Base-by-base conservation (phyloP, 2,888 invertebrate species). In the Ganaspis brasiliensis region DNA sequence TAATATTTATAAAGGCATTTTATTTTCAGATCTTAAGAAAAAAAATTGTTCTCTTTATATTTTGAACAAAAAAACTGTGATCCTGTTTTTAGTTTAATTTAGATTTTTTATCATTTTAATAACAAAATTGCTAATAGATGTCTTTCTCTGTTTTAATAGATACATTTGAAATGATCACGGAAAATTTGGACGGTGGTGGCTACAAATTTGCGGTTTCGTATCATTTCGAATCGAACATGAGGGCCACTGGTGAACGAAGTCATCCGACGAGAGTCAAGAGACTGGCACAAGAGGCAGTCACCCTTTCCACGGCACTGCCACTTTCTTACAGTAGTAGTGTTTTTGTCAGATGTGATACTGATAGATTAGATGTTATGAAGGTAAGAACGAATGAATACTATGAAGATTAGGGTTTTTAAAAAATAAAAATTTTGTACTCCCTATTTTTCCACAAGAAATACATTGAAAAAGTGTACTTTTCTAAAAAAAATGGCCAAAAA, bases 331-430 rank as follows among this genome's bases (percentile, higher is more conserved):
- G 97, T 91, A 97, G 97, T 91, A 97, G 97, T 82, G 98, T 98
- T 81, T 98, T 98, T 93, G 98, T 98, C 82, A 94, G 98, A 84
- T 97, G 97, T 92, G 98, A 98, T 92, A 96, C 97, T 80, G 98
- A 98, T 92, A 94, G 98, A 80, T 94, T 98, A 84, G 98, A 98
- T 92, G 95, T 98, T 82, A 98, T 98, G 98, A 98, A 98, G 94
- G 97, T 95, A 89, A 10, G 74, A 55, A 9, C n/a, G n/a, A n/a
- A n/a, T n/a, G n/a, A n/a, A n/a, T n/a, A n/a, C n/a, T n/a, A n/a
- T n/a, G n/a, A n/a, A n/a, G n/a, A n/a, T n/a, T n/a, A n/a, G n/a
- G n/a, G n/a, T n/a, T n/a, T n/a, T n/a, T n/a, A n/a, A n/a, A n/a
- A n/a, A n/a, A n/a, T n/a, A n/a, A n/a, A n/a, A 52, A 72, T 72